These are phyloP conservation scores for Gymnoscopelus microlampas DNA, from an alignment of 2,797 vertebrate genomes.

Conservation along the genomic window DNA sequence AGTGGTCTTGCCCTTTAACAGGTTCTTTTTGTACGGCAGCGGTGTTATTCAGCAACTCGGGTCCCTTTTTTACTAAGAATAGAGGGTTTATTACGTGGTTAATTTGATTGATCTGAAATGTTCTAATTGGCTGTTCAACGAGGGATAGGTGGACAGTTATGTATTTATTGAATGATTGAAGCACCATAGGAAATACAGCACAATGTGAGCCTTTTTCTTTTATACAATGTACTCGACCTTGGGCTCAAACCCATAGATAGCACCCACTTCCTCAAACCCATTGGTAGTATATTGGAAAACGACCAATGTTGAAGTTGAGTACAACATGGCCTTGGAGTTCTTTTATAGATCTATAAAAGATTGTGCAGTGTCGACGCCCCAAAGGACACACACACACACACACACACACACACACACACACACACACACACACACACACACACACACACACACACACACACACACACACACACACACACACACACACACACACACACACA, in stretches of 20 bases:
- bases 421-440: slow-evolving; percentile 18
- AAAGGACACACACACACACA: slow-evolving; percentile 43
- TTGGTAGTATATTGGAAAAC: slow-evolving; percentile 47
- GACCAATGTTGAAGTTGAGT: slow-evolving; percentile 49
- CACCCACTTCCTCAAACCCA: slow-evolving; percentile 42
- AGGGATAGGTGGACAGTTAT: slow-evolving; percentile 33
- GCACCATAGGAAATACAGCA: slow-evolving; percentile 5
- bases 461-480: slow-evolving; percentile 5
- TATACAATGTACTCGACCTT: slow-evolving; percentile 59
- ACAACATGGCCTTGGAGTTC: slow-evolving; percentile 63
- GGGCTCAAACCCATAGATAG: slow-evolving; percentile 40
- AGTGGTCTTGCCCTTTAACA: too few species aligned
- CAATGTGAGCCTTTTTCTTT: slow-evolving; percentile 10
- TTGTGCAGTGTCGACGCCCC: slow-evolving; percentile 68
- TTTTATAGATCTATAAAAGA: slow-evolving; percentile 73
- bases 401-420: slow-evolving; percentile 31
- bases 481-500: neutral
- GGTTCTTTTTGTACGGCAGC: too few species aligned
- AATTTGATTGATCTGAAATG: neutral
- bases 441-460: slow-evolving; percentile 23
- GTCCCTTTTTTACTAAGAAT: too few species aligned
- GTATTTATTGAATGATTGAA: slow-evolving; percentile 48
- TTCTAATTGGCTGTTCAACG: slow-evolving; percentile 19
- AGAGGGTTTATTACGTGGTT: neutral
- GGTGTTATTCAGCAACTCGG: too few species aligned